These are phyloP conservation scores for Prunella fulvescens DNA, from an alignment of 2,113 vertebrate species.

Conservation along the genomic window DNA sequence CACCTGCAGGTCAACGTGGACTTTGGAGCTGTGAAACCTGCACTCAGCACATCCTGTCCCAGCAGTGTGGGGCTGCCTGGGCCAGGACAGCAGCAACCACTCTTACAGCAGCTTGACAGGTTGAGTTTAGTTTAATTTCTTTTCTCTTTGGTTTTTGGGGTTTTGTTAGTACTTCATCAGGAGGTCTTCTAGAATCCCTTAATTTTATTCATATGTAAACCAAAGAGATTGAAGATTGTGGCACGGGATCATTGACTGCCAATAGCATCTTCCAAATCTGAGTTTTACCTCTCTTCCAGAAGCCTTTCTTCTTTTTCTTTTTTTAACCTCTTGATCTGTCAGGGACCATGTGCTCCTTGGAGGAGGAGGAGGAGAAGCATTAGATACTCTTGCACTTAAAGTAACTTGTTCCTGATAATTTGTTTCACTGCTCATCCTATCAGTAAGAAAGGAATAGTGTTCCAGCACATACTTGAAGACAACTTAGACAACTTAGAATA, in stretches of 20 bases:
- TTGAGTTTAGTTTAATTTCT: background rate
- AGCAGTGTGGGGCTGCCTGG: background rate
- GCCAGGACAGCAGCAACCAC: background rate
- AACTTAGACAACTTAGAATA: background rate
- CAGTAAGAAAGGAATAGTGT: background rate
- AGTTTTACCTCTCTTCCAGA: background rate
- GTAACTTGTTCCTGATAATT: background rate
- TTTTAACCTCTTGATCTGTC: background rate
- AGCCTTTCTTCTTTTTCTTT: background rate
- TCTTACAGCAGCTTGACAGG: background rate
- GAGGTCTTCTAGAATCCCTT: background rate
- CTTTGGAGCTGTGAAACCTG: background rate
- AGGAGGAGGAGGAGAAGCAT: background rate
- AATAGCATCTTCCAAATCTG: background rate
- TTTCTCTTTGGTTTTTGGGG: background rate
- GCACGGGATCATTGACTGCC: background rate
- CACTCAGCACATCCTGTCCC: background rate
- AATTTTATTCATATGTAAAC: background rate
- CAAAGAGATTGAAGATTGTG: background rate
- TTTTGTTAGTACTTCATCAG: background rate
- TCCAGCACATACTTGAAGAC: background rate
- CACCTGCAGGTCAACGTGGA: background rate
- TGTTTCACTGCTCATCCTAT: background rate
- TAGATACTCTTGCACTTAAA: background rate
- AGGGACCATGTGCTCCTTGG: background rate